phyloP scores from a whole-genome alignment of 2,888 invertebrate species.

The Monopis laevigella region DNA sequence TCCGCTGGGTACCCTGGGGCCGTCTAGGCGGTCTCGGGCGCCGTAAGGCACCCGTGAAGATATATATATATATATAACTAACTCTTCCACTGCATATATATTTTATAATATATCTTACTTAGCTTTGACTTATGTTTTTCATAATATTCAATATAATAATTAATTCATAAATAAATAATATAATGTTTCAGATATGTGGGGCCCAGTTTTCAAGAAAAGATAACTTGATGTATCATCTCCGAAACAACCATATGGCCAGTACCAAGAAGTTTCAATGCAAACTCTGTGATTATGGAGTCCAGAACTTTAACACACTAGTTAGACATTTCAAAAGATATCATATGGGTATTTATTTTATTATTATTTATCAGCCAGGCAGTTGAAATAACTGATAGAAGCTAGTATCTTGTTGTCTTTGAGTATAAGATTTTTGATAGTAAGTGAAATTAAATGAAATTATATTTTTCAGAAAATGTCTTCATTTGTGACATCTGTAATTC shows the following conservation, averaged over 20 bases:
- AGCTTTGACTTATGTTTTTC: too few relatives aligned
- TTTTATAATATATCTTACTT: too few relatives aligned
- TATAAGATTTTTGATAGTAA: too few relatives aligned
- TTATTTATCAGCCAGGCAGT: too few relatives aligned
- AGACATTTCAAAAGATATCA: conserved; percentile 1
- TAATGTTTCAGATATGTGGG: conserved; percentile 71
- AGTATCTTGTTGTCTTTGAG: too few relatives aligned
- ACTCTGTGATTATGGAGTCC: conserved; percentile 31
- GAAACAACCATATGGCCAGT: conserved; percentile 58
- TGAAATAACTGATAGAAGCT: too few relatives aligned
- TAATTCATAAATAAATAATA: too few relatives aligned
- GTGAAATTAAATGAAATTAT: not conserved
- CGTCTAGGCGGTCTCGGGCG: too few relatives aligned
- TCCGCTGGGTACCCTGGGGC: too few relatives aligned
- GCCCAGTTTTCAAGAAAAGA: conserved; percentile 76
- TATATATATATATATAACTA: too few relatives aligned
- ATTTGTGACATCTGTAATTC: conserved; percentile 77
- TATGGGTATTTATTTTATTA: conserved; percentile 9
- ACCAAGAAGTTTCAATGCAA: conserved; percentile 36
- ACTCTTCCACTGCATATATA: too few relatives aligned
- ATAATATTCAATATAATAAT: not conserved
- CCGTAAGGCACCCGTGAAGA: too few relatives aligned
- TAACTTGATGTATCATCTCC: conserved; percentile 77
- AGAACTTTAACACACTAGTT: not conserved
- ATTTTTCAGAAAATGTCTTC: conserved; percentile 1